Evolutionary conservation across 2,888 invertebrate genomes (phyloP), one percentile per base, ranked within the genome.

Genomic region (Charanyca ferruginea): DNA sequence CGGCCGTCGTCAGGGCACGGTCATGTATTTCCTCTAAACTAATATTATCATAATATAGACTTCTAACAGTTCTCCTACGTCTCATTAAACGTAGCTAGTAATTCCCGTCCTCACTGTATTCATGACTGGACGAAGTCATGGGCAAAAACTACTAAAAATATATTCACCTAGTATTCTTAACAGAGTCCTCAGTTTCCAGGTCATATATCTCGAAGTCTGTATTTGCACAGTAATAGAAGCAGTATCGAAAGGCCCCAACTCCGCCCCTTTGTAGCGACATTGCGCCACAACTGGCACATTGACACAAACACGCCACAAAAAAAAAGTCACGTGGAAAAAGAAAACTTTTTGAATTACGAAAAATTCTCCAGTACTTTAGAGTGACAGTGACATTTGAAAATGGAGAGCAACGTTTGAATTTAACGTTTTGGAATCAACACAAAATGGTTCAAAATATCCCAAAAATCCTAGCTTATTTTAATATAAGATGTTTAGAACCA

Each of bases 161-260:
- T 67, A 77, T 69, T 83, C 85, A 90, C 90, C 89, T 64, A 79
- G 69, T 45, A 49, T 76, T 83, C 67, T 81, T 76, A 73, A 84
- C 67, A 80, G 88, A 80, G 63, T 87, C 85, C 71, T 89, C 90
- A 60, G 89, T 83, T 80, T 94, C 94, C 90, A 94, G 44, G 82
- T 95, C 94, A 84, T 94, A 94, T 74, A 95, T 92, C 83, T 94
- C 95, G 84, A 94, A 95, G 71, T 93, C 95, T 51, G 91, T 88
- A 70, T 73, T 77, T 62, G 89, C 75, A 82, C 94, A 95, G 77
- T 93, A 92, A 83, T 95, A 95, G 83, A 89, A 94, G 69, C 90
- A 89, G 77, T 94, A 95, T 57, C 88, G 88, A 80, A 94, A 94
- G 68, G 83, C 83, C 28, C 94, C 95, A 32, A 84, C 81, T n/a